These are phyloP conservation scores for Tetragnatha montana DNA, from an alignment of 2,888 invertebrate genomes.

Conservation along the genomic window DNA sequence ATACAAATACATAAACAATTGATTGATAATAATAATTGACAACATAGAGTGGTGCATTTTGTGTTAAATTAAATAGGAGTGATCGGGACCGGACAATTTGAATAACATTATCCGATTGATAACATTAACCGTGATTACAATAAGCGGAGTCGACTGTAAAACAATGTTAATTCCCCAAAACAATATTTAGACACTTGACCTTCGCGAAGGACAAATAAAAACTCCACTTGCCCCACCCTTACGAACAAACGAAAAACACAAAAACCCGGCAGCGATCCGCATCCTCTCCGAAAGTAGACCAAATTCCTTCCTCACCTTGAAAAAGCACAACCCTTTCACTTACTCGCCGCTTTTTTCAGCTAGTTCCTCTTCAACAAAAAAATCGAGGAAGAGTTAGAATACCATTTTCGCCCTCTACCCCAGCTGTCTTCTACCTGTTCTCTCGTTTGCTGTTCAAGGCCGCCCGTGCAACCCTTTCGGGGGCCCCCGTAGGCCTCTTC, in stretches of 20 bases:
- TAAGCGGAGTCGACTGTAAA: no score
- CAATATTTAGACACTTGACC: neutral
- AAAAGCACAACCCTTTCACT: slow-evolving; percentile 40
- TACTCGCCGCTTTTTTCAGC: slow-evolving; percentile 4
- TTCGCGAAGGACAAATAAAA: slow-evolving; percentile 7
- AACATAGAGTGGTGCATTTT: no score
- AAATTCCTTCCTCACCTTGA: slow-evolving; percentile 50
- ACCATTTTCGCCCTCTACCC: slow-evolving; percentile 17
- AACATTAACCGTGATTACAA: no score
- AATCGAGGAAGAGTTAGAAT: slow-evolving; percentile 10
- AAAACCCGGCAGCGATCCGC: slow-evolving; percentile 38
- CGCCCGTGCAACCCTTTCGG: slow-evolving; percentile 13
- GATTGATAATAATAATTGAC: no score
- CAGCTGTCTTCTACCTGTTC: slow-evolving; percentile 60
- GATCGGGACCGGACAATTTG: no score
- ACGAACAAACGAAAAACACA: neutral
- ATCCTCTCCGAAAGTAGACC: slow-evolving; percentile 42
- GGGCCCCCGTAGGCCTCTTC: slow-evolving; percentile 52
- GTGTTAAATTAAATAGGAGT: no score
- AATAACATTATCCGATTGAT: no score
- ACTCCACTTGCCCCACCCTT: neutral
- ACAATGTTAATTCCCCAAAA: no score
- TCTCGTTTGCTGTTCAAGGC: slow-evolving; percentile 33
- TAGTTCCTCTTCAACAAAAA: slow-evolving; percentile 44
- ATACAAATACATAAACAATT: no score